Evolutionary conservation across 92 coral and sea anemone genomes (phyloP), one percentile per base, ranked within the genome.

Genomic region (Epizoanthus scotinus): DNA sequence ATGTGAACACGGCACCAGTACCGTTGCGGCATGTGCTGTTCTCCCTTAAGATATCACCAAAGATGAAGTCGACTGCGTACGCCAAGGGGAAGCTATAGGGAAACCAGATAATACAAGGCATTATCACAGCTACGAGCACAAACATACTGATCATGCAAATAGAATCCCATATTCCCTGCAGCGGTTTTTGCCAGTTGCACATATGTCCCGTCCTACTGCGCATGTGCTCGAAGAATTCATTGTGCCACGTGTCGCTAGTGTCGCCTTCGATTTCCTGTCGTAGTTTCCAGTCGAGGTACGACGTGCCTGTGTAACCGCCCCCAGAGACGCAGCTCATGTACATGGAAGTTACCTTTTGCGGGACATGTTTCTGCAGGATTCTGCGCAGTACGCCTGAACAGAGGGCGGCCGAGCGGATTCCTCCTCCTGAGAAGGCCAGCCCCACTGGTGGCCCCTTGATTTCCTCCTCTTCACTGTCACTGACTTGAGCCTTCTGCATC

Each of bases 141-240:
- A 86, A 55, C 82, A 68, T 24, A 25, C 2, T 63, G 2, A 86
- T 6, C 20, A 86, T 18, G 12, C 84, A 19, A 6, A 86, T 2
- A 6, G 82, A 58, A 60, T 82, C 83, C 63, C 72, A 67, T 5
- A 83, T 54, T 27, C 90, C 86, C 4, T 75, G 47, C 9, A 75
- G 52, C 27, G 84, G 84, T 24, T 52, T 83, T 70, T 79, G 85
- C 88, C 88, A 87, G 62, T 87, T 26, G 55, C 84, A 87, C 71
- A 87, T 59, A 38, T 74, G n/a, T 17, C 88, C 88, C 1, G 91
- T 77, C 9, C 52, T 42, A 44, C 67, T 55, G 29, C 91, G 79
- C 91, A 87, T 83, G 70, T 87, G 63, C 40, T 84, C 80, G 63
- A 84, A 87, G 70, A 87, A 84, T 26, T 86, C 65, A 0, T 9